A percentile compares a stretch with the other conserved stretches of the same genome.
Evolutionary conservation across 2,797 vertebrate species (phyloP).

Genomic region (Neostethus bicornis): DNA sequence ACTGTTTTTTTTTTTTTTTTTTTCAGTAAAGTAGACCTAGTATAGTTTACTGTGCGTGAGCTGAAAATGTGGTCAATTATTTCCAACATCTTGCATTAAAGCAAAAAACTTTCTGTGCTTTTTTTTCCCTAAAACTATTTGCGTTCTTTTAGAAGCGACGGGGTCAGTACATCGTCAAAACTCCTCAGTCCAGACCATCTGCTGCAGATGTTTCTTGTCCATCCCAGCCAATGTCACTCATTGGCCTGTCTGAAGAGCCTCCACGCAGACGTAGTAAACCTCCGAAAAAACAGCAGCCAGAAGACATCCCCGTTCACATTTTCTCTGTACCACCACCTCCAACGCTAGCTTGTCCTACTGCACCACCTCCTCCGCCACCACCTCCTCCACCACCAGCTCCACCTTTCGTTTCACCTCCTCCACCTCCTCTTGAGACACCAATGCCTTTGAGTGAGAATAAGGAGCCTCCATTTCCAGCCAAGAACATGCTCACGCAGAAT

Average conservation of each 20-base stretch:
- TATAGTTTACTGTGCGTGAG: background rate
- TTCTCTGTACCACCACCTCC: conserved; percentile 55
- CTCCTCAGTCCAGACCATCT: conserved; percentile 61
- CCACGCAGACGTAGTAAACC: conserved; percentile 43
- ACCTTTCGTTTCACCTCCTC: conserved; percentile 34
- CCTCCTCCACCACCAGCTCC: conserved; percentile 16
- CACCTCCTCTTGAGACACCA: conserved; percentile 41
- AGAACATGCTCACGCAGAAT: conserved; percentile 73
- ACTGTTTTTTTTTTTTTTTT: background rate
- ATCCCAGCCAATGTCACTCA: conserved; percentile 59
- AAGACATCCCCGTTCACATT: conserved; percentile 78
- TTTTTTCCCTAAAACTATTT: conserved; percentile 7
- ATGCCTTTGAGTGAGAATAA: conserved; percentile 70
- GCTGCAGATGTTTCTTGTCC: conserved; percentile 24
- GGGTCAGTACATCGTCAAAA: conserved; percentile 80
- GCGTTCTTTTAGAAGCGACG: conserved; percentile 77
- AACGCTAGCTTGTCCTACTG: background rate
- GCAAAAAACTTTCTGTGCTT: too few species aligned
- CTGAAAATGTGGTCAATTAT: background rate
- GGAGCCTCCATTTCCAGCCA: conserved; percentile 61
- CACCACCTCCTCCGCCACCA: conserved; percentile 18
- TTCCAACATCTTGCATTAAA: background rate
- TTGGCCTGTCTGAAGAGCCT: conserved; percentile 50
- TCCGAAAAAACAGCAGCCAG: conserved; percentile 40
- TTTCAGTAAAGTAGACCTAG: background rate